Evolutionary conservation across 2,113 vertebrate genomes (phyloP), one percentile per base, ranked within the genome.

Genomic region (Macrotus californicus): DNA sequence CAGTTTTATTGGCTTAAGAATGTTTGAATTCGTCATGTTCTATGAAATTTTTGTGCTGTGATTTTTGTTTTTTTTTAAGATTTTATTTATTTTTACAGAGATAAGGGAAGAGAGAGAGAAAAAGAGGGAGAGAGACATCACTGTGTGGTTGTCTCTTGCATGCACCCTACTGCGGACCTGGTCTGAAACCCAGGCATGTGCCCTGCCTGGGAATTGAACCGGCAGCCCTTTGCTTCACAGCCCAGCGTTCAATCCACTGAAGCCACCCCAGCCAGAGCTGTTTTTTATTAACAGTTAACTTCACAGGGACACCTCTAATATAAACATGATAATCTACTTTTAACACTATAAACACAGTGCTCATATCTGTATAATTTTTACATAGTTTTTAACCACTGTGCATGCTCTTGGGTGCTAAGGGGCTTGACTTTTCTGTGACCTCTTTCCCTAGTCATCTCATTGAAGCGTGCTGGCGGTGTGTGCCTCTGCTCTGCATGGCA

Each of bases 271-370:
- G 56, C 56, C 56, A 59, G 22, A 3, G 10, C 56, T 59, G 56
- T 59, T 83, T 91, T 88, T 93, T 94, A 69, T 69, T 84, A 73
- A 81, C 36, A 52, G n/a, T 73, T 77, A 29, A 43, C 24, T 79
- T 85, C 36, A 54, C 22, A 76, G 77, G 48, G 67, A 59, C 95
- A 56, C 2, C 7, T 87, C 50, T 69, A 85, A 7, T 90, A 9
- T 91, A 90, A 94, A 96, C 86, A 85, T 50, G 43, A 69, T n/a
- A 31, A 15, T 56, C 19, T 54, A 6, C 85, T 84, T 93, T 92
- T 75, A 87, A 43, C n/a, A 90, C 46, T 43, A 19, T 50, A 91
- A 84, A 16, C 41, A 46, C 54, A 66, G 76, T 75, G 24, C 46
- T 79, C 54, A 50, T 46, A 80, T 89, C 26, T 80, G 26, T 86